phyloP scores from a whole-genome alignment of 2,113 vertebrate genomes.

The Siniperca knerii region DNA sequence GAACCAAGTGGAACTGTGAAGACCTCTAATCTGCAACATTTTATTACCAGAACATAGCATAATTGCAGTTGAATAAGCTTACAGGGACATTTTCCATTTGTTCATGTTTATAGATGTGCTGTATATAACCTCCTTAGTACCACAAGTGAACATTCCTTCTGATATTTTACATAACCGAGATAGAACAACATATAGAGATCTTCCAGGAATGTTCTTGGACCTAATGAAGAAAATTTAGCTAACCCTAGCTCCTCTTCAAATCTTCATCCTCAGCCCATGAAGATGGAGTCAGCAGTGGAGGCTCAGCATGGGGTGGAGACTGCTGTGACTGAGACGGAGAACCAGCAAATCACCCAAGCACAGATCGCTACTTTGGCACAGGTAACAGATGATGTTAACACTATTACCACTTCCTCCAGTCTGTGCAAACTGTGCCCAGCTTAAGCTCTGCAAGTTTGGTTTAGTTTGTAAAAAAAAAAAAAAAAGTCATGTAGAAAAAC shows the following conservation, averaged over 20 bases:
- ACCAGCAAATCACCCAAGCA: constrained; percentile 86
- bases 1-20: too few species aligned
- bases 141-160: background rate
- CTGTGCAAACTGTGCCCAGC: background rate
- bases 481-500: background rate
- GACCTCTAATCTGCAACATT: too few species aligned
- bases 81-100: too few species aligned
- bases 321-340: constrained; percentile 94
- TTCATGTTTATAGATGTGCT: background rate
- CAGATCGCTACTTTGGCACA: constrained; percentile 94
- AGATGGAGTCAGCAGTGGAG: constrained; percentile 97
- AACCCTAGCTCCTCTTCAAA: background rate
- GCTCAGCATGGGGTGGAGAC: constrained; percentile 95
- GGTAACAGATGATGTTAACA: constrained; percentile 78
- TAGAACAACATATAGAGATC: background rate
- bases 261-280: constrained; percentile 89
- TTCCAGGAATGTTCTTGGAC: background rate
- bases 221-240: background rate
- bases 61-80: background rate
- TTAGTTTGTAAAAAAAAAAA: background rate
- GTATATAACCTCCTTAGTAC: background rate
- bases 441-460: background rate
- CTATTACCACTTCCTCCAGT: background rate
- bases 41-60: too few species aligned
- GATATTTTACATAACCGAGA: background rate